phyloP scores from a whole-genome alignment of 1,140 invertebrate species.

The Leptopilina boulardi region DNA sequence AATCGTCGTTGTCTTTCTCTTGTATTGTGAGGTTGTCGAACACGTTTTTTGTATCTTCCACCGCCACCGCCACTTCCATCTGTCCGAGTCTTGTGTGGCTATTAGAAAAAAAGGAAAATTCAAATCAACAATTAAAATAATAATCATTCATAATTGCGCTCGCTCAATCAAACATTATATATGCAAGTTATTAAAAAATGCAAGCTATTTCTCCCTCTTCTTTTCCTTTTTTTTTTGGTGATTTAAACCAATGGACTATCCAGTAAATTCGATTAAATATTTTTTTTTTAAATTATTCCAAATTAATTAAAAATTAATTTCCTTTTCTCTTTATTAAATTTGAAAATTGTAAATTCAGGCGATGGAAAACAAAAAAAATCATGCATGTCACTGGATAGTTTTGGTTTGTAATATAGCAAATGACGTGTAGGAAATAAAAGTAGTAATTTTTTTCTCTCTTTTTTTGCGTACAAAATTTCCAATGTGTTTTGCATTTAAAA shows the following conservation, averaged over 20 bases:
- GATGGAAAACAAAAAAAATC: neutral
- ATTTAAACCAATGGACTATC: constrained; percentile 45
- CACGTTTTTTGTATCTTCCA: constrained; percentile 86
- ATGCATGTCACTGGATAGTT: constrained; percentile 11
- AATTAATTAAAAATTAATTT: too few species aligned
- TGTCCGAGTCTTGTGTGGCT: constrained; percentile 80
- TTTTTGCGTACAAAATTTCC: neutral
- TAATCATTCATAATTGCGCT: neutral
- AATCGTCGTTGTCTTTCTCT: constrained; percentile 89
- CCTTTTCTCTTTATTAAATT: too few species aligned
- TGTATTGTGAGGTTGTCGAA: constrained; percentile 90
- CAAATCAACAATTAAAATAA: neutral
- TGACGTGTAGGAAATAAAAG: constrained; percentile 41
- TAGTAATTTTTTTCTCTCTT: constrained; percentile 43
- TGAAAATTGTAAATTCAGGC: neutral
- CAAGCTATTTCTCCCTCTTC: constrained; percentile 45
- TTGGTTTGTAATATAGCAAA: neutral
- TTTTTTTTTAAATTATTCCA: too few species aligned
- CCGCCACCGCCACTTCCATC: constrained; percentile 77
- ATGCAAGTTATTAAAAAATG: constrained; percentile 45
- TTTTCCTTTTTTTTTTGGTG: constrained; percentile 36
- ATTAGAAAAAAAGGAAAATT: constrained; percentile 46
- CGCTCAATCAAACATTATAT: neutral
- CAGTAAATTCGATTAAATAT: constrained; percentile 8
- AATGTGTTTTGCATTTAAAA: neutral